phyloP scores from a whole-genome alignment of 2,888 invertebrate species.

The Notodonta dromedarius region DNA sequence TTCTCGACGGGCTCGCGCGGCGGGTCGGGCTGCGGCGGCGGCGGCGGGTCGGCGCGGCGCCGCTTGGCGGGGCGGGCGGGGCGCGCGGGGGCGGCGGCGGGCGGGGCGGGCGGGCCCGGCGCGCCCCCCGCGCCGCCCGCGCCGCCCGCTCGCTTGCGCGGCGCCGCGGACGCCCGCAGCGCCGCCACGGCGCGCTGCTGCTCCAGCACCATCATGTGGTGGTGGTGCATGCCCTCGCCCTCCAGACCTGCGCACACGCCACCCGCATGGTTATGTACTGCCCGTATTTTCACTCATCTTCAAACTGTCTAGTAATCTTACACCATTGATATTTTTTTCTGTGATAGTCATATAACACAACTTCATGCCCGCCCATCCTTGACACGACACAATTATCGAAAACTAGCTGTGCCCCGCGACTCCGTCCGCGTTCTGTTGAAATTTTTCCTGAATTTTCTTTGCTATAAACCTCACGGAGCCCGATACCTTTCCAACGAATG shows the following conservation, averaged over 20 bases:
- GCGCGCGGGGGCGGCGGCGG: slow-evolving; percentile 71
- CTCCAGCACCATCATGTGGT: slow-evolving; percentile 84
- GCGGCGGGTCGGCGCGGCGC: slow-evolving; percentile 62
- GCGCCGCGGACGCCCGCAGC: slow-evolving; percentile 50
- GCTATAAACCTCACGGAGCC: too few relatives aligned
- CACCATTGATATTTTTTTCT: too few relatives aligned
- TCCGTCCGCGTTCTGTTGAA: too few relatives aligned
- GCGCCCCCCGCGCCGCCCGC: slow-evolving; percentile 36
- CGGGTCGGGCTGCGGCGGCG: slow-evolving; percentile 82
- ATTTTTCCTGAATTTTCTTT: too few relatives aligned
- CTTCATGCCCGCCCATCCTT: too few relatives aligned
- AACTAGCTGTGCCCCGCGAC: too few relatives aligned
- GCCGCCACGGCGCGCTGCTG: slow-evolving; percentile 82
- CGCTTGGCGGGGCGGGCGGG: slow-evolving; percentile 64
- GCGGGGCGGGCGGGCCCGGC: slow-evolving; percentile 34
- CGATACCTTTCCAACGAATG: too few relatives aligned
- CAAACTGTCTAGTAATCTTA: too few relatives aligned
- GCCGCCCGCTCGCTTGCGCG: slow-evolving; percentile 32
- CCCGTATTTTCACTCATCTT: too few relatives aligned
- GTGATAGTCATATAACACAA: too few relatives aligned
- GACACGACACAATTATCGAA: too few relatives aligned
- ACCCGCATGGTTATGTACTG: too few relatives aligned
- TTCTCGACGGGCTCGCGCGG: slow-evolving; percentile 89
- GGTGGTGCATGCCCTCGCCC: slow-evolving; percentile 83
- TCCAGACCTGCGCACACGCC: slow-evolving; percentile 65